Evolutionary conservation across 2,113 vertebrate species (phyloP).

Genomic region (Aleadryas rufinucha): DNA sequence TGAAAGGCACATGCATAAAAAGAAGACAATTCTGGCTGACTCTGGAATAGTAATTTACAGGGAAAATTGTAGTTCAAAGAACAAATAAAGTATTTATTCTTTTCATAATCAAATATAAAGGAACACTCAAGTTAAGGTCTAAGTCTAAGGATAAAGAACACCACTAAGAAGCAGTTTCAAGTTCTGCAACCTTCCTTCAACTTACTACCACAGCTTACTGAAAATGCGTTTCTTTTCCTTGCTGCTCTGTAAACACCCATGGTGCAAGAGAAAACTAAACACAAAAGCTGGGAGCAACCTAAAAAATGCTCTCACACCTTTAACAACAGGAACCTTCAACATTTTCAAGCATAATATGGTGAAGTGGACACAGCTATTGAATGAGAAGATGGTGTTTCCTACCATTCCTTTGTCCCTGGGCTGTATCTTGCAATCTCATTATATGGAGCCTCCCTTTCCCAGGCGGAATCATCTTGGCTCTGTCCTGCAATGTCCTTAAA

Average conservation of each 20-base stretch:
- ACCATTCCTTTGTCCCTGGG: neutral
- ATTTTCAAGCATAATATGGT: neutral
- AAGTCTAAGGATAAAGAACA: neutral
- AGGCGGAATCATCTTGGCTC: neutral
- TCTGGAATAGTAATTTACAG: neutral
- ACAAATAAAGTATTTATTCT: constrained; percentile 22
- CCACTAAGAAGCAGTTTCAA: neutral
- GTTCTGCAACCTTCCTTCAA: neutral
- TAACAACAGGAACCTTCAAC: neutral
- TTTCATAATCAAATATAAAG: constrained; percentile 8
- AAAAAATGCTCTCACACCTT: neutral
- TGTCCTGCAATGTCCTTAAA: neutral
- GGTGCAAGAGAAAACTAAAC: neutral
- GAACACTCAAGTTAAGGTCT: neutral
- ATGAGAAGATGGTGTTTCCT: neutral
- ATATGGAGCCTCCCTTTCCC: neutral
- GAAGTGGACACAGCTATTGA: neutral
- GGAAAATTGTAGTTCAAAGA: constrained; percentile 43
- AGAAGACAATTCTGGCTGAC: neutral
- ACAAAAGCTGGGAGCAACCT: neutral
- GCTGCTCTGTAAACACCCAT: neutral
- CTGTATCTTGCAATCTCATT: neutral
- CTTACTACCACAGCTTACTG: neutral
- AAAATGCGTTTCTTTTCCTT: neutral
- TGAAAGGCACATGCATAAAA: constrained; percentile 15